These are phyloP conservation scores for Acanthosepion esculentum DNA, from an alignment of 2,888 invertebrate species.

Conservation along the genomic window DNA sequence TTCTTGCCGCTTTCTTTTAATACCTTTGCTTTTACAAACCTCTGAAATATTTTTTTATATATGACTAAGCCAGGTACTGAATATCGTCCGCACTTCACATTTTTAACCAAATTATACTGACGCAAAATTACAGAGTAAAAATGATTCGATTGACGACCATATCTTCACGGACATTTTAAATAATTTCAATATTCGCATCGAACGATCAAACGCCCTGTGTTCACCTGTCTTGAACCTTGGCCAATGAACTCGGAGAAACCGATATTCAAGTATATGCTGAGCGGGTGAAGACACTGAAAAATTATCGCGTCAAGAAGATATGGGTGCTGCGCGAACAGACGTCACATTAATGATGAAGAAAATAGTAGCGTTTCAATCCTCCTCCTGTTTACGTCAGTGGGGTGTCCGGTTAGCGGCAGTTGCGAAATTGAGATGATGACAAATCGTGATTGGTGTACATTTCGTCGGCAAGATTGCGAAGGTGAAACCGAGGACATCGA, in stretches of 20 bases:
- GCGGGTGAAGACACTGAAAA: not conserved
- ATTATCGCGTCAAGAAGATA: not conserved
- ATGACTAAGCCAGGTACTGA: too few species aligned
- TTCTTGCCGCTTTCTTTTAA: too few species aligned
- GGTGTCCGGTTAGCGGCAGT: not conserved
- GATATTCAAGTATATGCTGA: not conserved
- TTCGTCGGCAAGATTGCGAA: not conserved
- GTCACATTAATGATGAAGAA: not conserved
- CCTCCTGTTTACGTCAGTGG: not conserved
- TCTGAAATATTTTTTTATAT: too few species aligned
- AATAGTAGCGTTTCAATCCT: not conserved
- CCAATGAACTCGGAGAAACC: not conserved
- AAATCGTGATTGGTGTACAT: constrained; percentile 1
- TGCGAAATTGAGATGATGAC: not conserved
- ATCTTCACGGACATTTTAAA: too few species aligned
- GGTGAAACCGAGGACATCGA: not conserved
- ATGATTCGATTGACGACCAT: too few species aligned
- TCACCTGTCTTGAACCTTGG: not conserved
- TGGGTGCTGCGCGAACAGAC: not conserved
- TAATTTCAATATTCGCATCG: not conserved
- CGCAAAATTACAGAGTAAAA: too few species aligned
- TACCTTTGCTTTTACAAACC: too few species aligned
- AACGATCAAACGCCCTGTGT: not conserved
- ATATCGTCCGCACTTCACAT: too few species aligned
- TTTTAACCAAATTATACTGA: too few species aligned